Evolutionary conservation across 23 tunicate species (phyloP), one percentile per base, ranked within the genome.

Genomic region (Trididemnum nubilum): DNA sequence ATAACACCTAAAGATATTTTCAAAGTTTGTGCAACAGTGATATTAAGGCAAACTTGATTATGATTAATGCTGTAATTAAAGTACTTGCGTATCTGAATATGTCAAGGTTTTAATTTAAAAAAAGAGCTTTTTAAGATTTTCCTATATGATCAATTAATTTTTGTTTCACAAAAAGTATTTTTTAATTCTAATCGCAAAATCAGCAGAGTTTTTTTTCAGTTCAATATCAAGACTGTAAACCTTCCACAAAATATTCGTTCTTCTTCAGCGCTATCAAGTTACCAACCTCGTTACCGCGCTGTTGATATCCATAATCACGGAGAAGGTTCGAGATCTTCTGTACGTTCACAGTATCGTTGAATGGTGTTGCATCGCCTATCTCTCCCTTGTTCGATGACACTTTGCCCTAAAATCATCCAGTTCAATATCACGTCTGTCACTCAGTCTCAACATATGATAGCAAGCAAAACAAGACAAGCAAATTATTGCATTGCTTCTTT

Each of bases 281-380:
- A 44, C 67, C 32, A 27, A 94, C 96, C 82, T 96, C 99, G 82
- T 96, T 96, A 15, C 99, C 99, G 54, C 99, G 79, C 71, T 96
- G 99, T 51, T 96, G 99, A 78, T 96, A 96, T 0, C 97, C 99
- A 66, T 96, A 96, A 25, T 96, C 99, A 54, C 88, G 97, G 23
- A 96, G 73, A 51, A 96, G 82, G 71, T 96, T 93, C n/a, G 99
- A 96, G 15, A 96, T 93, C 74, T 96, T 96, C 65, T 96, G 99
- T 22, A 96, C 99, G 51, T 93, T 96, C 0, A 96, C 99, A 28
- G 99, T 85, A 88, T 93, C 97, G 77, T 96, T 96, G 66, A 96
- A 96, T 0, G 99, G 99, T 0, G 99, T 96, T 4, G 99, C 99
- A 40, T 96, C 99, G 52, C 99, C 99, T 60, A 96, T 96, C 70